Conservation (phyloP, 2,113 vertebrate genomes). For the Rhea americana region DNA sequence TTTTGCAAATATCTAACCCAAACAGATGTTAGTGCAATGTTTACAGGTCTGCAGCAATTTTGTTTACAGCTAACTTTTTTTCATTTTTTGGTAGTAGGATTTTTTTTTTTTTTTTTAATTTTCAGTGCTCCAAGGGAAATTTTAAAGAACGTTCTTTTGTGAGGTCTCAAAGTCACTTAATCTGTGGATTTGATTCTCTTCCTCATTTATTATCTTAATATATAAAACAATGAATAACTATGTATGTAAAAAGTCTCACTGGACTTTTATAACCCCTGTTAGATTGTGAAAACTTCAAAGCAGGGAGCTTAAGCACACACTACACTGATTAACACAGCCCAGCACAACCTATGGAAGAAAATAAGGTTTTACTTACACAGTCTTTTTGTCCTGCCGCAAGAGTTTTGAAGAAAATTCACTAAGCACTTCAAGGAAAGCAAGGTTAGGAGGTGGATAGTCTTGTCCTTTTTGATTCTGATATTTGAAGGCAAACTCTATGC, state of each 20-base stretch:
- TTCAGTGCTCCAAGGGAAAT: not conserved
- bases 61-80: not conserved
- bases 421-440: slow-evolving; percentile 96
- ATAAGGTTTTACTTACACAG: slow-evolving; percentile 87
- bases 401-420: slow-evolving; percentile 99
- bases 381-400: slow-evolving; percentile 97
- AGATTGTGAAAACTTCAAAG: not conserved
- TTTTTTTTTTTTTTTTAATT: not conserved
- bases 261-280: not conserved
- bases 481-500: slow-evolving; percentile 99
- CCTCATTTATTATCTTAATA: not conserved
- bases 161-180: not conserved
- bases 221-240: not conserved
- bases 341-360: not conserved
- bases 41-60: not conserved
- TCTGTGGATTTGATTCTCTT: not conserved
- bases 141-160: not conserved
- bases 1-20: not conserved
- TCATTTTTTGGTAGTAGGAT: not conserved
- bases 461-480: slow-evolving; percentile 95
- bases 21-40: not conserved
- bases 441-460: slow-evolving; percentile 93
- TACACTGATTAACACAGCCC: not conserved
- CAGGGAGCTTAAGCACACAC: not conserved
- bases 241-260: not conserved